Conservation (phyloP, 2,113 vertebrate species). For the Acrocephalus kingi region DNA sequence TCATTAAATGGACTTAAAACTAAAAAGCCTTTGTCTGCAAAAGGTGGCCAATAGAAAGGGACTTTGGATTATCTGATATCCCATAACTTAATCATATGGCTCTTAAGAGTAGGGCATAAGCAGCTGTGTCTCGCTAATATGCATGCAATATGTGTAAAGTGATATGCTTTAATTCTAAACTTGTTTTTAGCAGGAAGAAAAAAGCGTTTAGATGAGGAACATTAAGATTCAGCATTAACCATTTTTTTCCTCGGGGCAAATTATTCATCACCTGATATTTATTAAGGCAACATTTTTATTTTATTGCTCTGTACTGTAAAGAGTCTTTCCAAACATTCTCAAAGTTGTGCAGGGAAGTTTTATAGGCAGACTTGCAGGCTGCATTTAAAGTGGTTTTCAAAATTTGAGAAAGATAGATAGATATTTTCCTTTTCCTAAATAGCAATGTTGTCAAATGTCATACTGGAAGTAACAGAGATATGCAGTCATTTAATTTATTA, state of each 20-base stretch:
- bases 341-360: slow-evolving; percentile 65
- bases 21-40: slow-evolving; percentile 88
- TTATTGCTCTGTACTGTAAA: slow-evolving; percentile 55
- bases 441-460: neutral
- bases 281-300: slow-evolving; percentile 72
- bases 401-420: neutral
- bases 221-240: slow-evolving; percentile 88
- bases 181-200: slow-evolving; percentile 96
- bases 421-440: slow-evolving; percentile 9
- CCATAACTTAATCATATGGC: slow-evolving; percentile 99
- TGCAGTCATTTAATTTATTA: slow-evolving; percentile 20
- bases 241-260: slow-evolving; percentile 78
- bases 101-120: slow-evolving; percentile 96
- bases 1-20: slow-evolving; percentile 98
- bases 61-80: slow-evolving; percentile 94
- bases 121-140: slow-evolving; percentile 99
- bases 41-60: slow-evolving; percentile 82
- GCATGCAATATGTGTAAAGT: slow-evolving; percentile 98
- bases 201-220: slow-evolving; percentile 93
- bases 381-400: neutral
- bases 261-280: slow-evolving; percentile 83
- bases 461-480: neutral
- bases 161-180: slow-evolving; percentile 98
- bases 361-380: neutral
- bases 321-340: slow-evolving; percentile 59